Evolutionary conservation across 2,797 vertebrate species (phyloP), one percentile per base, ranked within the genome.

Genomic region (Melanotaenia trifasciata): DNA sequence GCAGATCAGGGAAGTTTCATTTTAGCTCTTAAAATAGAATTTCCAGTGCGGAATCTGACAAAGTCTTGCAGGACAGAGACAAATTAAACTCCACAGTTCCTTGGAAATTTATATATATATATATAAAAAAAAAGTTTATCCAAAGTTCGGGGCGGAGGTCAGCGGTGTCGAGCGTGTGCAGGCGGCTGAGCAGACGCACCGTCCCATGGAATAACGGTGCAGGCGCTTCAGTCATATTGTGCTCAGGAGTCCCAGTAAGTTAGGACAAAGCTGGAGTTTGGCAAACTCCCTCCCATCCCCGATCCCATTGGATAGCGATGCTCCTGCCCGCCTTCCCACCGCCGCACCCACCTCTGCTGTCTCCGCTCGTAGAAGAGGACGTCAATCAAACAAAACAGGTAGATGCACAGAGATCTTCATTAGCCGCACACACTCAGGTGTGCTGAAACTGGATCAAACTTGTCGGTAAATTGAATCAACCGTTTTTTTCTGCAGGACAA

Each of bases 231-330:
- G 84, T 93, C 94, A 93, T 91, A 78, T 90, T 90, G 84, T 59
- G 84, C 83, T 86, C 67, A 79, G 88, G 80, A 90, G 87, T 86
- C 87, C 75, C 86, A 88, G 67, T 87, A 91, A 90, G 75, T 94
- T 90, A 80, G 94, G 90, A 94, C 95, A 94, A 95, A 94, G 93
- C 94, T 87, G 84, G 81, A 94, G 91, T 87, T 91, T 67, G 33
- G 47, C 78, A 79, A 89, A 87, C 86, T 90, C 93, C 94, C 93
- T 92, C 95, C 94, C 93, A 93, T 76, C 84, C 0, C 64, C 1
- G 53, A 79, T 86, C 73, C 87, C 64, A 95, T 95, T 96, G 93
- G 95, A 89, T 72, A 38, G 63, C 56, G 10, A 58, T 0, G 62
- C 75, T 66, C 67, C 78, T 80, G 58, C 84, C 82, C 91, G 86